Conservation (phyloP, 2,888 invertebrate genomes). For the Macrophya alboannulata region DNA sequence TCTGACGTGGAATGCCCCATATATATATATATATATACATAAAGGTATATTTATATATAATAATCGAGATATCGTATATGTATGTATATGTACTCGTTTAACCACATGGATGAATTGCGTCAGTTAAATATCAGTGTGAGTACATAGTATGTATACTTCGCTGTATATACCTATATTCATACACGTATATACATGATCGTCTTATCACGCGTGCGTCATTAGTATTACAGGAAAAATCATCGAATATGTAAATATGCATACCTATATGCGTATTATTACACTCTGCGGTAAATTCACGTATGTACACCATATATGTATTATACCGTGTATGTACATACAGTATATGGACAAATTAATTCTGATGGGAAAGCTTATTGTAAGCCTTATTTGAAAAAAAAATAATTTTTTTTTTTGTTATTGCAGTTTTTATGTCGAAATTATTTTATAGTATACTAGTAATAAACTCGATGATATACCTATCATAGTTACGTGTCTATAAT, state of each 20-base stretch:
- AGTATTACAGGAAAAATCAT: constrained; percentile 27
- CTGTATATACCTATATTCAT: no score
- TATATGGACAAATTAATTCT: no score
- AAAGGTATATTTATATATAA: not conserved
- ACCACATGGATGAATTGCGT: constrained; percentile 18
- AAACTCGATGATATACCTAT: no score
- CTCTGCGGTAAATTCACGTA: no score
- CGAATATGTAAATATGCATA: not conserved
- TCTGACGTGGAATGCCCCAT: no score
- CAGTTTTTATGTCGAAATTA: no score
- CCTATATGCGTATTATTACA: no score
- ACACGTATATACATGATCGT: not conserved
- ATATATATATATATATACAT: not conserved
- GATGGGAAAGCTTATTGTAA: no score
- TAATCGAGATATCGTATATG: not conserved
- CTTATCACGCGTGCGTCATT: constrained; percentile 52
- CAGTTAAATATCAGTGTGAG: constrained; percentile 6
- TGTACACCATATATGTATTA: not conserved
- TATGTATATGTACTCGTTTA: not conserved
- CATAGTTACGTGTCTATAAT: no score
- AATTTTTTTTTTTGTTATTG: not conserved
- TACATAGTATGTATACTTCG: not conserved
- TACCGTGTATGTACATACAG: no score
- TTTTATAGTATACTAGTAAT: no score
- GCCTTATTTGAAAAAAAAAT: no score